Base-by-base conservation (phyloP, 2,888 invertebrate genomes). In the Aproaerema taeniolella region DNA sequence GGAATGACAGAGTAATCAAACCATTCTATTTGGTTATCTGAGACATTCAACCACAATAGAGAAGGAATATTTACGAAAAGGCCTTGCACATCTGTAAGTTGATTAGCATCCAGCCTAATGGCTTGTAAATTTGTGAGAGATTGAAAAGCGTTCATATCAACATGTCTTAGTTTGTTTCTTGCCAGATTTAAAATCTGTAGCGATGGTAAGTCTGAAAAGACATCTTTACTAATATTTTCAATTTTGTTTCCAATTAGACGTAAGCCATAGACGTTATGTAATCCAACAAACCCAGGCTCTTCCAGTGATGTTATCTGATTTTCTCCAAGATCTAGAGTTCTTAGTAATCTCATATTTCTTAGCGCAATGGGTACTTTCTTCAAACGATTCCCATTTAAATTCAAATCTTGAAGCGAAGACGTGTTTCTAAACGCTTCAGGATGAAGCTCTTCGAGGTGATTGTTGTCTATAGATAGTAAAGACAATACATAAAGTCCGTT, bases 1-100 rank as follows among this genome's bases (percentile, higher is more conserved):
- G 97, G 96, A 49, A 97, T 91, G 53, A 94, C 89, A 15, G 93
- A 90, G 73, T 95, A 97, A 81, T 96, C 96, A 79, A 97, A 96
- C 89, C 93, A 92, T 67, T 92, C 91, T 64, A 97, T 89, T 71
- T 92, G 91, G 88, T 97, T 97, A 85, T 95, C 95, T 50, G 95
- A 95, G 62, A 97, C 92, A 81, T 97, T 97, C 38, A 97, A 83
- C 95, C 95, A 96, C 62, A 95, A 88, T 53, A 97, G 82, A 58
- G 92, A 93, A 8, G 93, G 92, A 67, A 95, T 91, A 72, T 95
- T 92, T 54, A 91, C 90, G 72, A 97, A 96, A 49, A 96, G 87
- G 28, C 93, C 94, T 66, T 92, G 93, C 50, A 97, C 91, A 72
- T 95, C 93, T 40, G 90, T 91, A 43, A 97, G 81, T 51, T 90